Percentiles rank a stretch among this genome's conserved stretches.
Evolutionary conservation across 2,113 vertebrate species (phyloP).

Genomic region (Nansenia antarctica): DNA sequence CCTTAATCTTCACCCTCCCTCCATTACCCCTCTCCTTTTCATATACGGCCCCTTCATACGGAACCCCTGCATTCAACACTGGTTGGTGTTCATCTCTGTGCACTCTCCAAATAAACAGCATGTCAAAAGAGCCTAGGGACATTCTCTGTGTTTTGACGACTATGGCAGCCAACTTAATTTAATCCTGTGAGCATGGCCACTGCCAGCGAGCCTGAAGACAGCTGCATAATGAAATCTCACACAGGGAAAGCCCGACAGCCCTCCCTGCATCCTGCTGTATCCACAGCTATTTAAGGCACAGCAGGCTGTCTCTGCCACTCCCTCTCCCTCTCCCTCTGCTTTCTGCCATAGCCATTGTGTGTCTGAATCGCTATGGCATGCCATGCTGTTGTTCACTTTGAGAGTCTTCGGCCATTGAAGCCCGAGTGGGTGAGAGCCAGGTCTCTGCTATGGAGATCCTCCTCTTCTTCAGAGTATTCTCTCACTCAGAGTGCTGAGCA

Average conservation of each 20-base stretch:
- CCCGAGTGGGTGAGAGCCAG: slow-evolving; percentile 1
- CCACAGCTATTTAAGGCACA: slow-evolving; percentile 39
- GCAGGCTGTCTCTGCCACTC: slow-evolving; percentile 1
- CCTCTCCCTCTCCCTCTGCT: slow-evolving; percentile 16
- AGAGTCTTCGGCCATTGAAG: neutral
- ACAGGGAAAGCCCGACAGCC: slow-evolving; percentile 47
- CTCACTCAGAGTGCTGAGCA: too few species aligned
- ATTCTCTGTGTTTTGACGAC: slow-evolving; percentile 41
- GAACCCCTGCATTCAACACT: neutral
- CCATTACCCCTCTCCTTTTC: neutral
- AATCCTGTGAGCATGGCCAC: slow-evolving; percentile 47
- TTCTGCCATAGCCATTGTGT: neutral
- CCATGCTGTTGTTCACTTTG: neutral
- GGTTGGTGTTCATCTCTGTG: neutral
- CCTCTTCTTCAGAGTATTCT: slow-evolving; percentile 30
- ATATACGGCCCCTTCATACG: neutral
- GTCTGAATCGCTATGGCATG: neutral
- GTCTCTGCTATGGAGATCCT: neutral
- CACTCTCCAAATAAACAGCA: slow-evolving; percentile 37
- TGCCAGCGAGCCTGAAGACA: slow-evolving; percentile 37
- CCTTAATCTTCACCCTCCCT: neutral
- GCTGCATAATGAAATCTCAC: slow-evolving; percentile 62
- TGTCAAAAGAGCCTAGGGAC: slow-evolving; percentile 35
- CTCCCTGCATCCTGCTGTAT: slow-evolving; percentile 26
- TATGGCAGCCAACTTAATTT: slow-evolving; percentile 51